Conservation (phyloP, 1,140 invertebrate genomes). For the Teleogryllus occipitalis region DNA sequence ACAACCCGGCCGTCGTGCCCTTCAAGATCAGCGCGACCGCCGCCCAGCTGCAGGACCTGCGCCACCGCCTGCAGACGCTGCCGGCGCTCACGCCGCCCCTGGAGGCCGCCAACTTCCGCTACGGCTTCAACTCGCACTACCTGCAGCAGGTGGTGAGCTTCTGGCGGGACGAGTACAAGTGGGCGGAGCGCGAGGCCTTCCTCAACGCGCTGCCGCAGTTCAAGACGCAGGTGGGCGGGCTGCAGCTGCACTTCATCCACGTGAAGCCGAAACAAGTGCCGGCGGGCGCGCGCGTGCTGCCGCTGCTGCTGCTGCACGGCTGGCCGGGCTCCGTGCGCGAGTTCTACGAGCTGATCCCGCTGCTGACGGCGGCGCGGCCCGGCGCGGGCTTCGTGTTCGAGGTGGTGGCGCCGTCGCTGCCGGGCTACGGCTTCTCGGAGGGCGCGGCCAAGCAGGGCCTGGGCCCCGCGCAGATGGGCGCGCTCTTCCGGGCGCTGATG, state of each 20-base stretch:
- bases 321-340: constrained; percentile 86
- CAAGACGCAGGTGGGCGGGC: constrained; percentile 52
- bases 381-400: constrained; percentile 40
- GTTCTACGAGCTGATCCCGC: constrained; percentile 70
- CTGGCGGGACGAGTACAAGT: constrained; percentile 68
- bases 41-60: constrained; percentile 45
- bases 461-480: constrained; percentile 50
- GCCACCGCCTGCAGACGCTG: constrained; percentile 45
- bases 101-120: constrained; percentile 60
- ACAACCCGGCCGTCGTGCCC: neutral
- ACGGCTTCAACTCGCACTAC: constrained; percentile 66
- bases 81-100: constrained; percentile 48
- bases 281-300: constrained; percentile 41
- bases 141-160: constrained; percentile 58
- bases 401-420: constrained; percentile 45
- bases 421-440: constrained; percentile 51
- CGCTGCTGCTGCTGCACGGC: constrained; percentile 71
- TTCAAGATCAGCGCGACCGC: constrained; percentile 7
- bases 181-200: constrained; percentile 52
- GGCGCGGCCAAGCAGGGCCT: constrained; percentile 47
- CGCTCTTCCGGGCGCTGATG: constrained; percentile 79
- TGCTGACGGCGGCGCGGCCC: constrained; percentile 26
- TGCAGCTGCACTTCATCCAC: constrained; percentile 65
- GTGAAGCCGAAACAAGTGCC: constrained; percentile 45
- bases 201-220: constrained; percentile 68